Conservation (phyloP, 2,888 invertebrate genomes). For the Mamestra brassicae region DNA sequence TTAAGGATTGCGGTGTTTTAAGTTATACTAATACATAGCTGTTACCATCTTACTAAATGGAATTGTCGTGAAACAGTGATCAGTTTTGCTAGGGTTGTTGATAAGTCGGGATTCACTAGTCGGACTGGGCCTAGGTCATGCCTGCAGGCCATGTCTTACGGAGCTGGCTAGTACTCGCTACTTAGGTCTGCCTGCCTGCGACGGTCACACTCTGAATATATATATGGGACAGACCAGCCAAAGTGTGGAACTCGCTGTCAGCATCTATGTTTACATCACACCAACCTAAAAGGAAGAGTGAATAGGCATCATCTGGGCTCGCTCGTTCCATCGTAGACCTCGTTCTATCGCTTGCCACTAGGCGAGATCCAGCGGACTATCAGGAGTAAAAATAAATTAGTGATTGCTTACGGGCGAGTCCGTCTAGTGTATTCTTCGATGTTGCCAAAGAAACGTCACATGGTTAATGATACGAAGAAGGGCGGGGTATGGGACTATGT, state of each 20-base stretch:
- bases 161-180: background rate
- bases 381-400: background rate
- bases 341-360: background rate
- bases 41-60: background rate
- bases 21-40: no score
- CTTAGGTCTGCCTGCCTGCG: background rate
- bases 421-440: background rate
- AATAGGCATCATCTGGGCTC: background rate
- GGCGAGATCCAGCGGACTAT: background rate
- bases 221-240: background rate
- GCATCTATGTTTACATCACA: background rate
- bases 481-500: slow-evolving; percentile 54
- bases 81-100: background rate
- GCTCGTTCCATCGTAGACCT: background rate
- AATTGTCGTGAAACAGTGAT: background rate
- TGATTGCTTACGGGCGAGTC: background rate
- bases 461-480: slow-evolving; percentile 22
- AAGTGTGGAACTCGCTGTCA: background rate
- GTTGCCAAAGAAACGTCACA: background rate
- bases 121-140: background rate
- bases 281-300: background rate
- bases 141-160: background rate
- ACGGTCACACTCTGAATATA: background rate
- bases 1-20: no score
- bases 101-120: background rate